Base-by-base conservation (phyloP, 2,797 vertebrate species). In the Tragelaphus oryx region DNA sequence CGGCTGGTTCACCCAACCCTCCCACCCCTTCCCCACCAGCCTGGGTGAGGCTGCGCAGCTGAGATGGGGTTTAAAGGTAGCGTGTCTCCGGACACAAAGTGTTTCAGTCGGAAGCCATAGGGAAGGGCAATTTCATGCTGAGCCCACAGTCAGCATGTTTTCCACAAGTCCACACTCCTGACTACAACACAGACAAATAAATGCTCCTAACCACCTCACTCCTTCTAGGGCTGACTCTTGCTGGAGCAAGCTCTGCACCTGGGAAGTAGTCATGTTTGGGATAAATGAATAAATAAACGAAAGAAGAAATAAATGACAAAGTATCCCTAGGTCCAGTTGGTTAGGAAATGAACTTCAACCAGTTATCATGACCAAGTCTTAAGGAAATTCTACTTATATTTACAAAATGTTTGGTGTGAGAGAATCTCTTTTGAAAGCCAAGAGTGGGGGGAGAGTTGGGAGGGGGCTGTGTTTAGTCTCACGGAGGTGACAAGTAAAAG, bases 21-120 rank as follows among this genome's bases (percentile, higher is more conserved):
- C n/a, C n/a, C n/a, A n/a, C n/a, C n/a, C n/a, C n/a, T n/a, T n/a
- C n/a, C n/a, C n/a, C n/a, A n/a, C n/a, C n/a, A n/a, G n/a, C n/a
- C n/a, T n/a, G n/a, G n/a, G n/a, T n/a, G n/a, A n/a, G n/a, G n/a
- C n/a, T n/a, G n/a, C n/a, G n/a, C n/a, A n/a, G n/a, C n/a, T n/a
- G n/a, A n/a, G n/a, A n/a, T n/a, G 48, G 95, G 48, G 74, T 82
- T 91, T 91, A 62, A 68, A 74, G 85, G 80, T 3, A 16, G 55
- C 17, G 2, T 5, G 17, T 37, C 62, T 92, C 8, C 3, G n/a
- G 89, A 91, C 82, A 65, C 14, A 11, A 33, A 50, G 41, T n/a
- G 8, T 28, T 95, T 83, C 76, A 3, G 6, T 41, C 5, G 13
- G 22, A 57, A 78, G 54, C 71, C 30, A 16, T 2, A 26, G 46